phyloP scores from a whole-genome alignment of 2,888 invertebrate species.

The Cryptops parisi region DNA sequence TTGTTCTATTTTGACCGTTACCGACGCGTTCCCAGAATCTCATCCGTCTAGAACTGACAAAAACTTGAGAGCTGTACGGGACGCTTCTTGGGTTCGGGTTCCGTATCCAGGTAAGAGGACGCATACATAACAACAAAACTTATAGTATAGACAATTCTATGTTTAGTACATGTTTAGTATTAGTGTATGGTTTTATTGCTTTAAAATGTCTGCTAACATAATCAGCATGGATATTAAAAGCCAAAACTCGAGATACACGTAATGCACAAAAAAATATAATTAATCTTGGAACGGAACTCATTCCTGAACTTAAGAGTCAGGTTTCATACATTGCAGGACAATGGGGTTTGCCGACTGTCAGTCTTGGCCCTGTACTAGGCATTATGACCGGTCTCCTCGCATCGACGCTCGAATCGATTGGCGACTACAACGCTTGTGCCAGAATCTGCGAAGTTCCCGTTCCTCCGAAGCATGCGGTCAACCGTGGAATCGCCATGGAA shows the following conservation, averaged over 20 bases:
- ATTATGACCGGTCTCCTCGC: slow-evolving; percentile 64
- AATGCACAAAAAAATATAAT: no score
- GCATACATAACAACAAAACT: neutral
- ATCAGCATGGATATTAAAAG: no score
- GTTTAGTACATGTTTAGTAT: no score
- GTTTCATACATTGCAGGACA: slow-evolving; percentile 51
- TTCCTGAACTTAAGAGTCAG: neutral
- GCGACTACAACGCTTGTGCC: slow-evolving; percentile 80
- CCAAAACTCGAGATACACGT: no score
- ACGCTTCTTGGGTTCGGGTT: slow-evolving; percentile 62
- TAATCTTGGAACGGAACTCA: no score
- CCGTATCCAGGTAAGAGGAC: slow-evolving; percentile 56
- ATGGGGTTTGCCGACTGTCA: slow-evolving; percentile 59
- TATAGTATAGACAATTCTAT: neutral
- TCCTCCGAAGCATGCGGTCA: slow-evolving; percentile 37
- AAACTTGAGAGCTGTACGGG: slow-evolving; percentile 50
- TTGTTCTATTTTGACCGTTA: slow-evolving; percentile 51
- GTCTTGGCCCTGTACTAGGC: slow-evolving; percentile 51
- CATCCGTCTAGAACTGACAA: slow-evolving; percentile 60
- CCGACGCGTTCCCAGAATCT: slow-evolving; percentile 44
- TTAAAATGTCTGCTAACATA: no score
- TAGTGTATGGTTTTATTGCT: no score
- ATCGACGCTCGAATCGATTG: slow-evolving; percentile 66
- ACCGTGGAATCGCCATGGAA: slow-evolving; percentile 36
- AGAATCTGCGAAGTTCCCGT: slow-evolving; percentile 30